Conservation (phyloP, 2,797 vertebrate genomes). For the Pangasius djambal region DNA sequence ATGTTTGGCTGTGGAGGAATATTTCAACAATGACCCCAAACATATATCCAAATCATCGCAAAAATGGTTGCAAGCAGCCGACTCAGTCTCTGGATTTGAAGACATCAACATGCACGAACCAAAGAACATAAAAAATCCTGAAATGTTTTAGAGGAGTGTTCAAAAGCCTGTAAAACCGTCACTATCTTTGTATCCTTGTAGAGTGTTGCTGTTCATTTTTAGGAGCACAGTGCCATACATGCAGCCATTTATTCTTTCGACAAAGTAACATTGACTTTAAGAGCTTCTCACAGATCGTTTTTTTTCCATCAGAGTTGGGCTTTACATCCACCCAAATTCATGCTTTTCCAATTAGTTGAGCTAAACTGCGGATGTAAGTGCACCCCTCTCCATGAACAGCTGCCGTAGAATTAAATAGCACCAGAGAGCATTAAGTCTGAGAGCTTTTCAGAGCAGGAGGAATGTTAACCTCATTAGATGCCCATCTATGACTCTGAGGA, state of each 20-base stretch:
- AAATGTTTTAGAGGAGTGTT: neutral
- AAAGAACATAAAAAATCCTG: neutral
- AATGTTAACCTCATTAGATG: constrained; percentile 50
- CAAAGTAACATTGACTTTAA: neutral
- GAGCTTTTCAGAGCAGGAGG: constrained; percentile 36
- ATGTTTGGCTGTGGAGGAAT: neutral
- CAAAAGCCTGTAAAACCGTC: neutral
- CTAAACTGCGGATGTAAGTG: constrained; percentile 6
- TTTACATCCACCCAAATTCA: neutral
- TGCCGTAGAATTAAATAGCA: constrained; percentile 27
- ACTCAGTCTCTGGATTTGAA: neutral
- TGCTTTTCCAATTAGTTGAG: constrained; percentile 21
- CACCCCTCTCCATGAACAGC: constrained; percentile 18
- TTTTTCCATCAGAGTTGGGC: neutral
- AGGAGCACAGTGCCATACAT: neutral
- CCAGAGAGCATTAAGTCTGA: constrained; percentile 29
- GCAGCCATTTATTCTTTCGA: neutral
- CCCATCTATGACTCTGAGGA: constrained; percentile 43
- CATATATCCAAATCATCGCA: neutral
- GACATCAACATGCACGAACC: neutral
- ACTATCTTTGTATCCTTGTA: neutral
- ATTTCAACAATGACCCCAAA: neutral
- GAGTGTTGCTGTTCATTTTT: neutral
- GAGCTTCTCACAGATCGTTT: neutral
- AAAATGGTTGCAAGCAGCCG: neutral